Percentiles rank a stretch among this genome's conserved stretches.
Evolutionary conservation across 2,113 vertebrate genomes (phyloP).

Genomic region (Erinaceus europaeus): DNA sequence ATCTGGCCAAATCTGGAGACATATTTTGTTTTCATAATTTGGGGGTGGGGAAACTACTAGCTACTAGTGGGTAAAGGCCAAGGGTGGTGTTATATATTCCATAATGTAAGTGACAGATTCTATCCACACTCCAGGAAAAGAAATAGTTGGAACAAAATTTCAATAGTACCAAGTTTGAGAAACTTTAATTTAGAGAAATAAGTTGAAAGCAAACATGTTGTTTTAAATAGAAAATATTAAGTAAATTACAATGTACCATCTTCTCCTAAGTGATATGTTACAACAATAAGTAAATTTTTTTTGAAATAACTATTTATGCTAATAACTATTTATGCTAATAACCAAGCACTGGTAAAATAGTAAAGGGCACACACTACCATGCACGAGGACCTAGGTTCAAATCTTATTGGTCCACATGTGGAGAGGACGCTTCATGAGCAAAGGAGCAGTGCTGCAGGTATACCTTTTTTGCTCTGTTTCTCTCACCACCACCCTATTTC

Average conservation of each 20-base stretch:
- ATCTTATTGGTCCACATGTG: too few species aligned
- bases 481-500: too few species aligned
- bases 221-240: too few species aligned
- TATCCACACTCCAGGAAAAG: not conserved
- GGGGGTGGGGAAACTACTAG: not conserved
- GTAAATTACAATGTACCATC: too few species aligned
- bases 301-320: not conserved
- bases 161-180: not conserved
- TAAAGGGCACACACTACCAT: too few species aligned
- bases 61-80: not conserved
- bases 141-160: not conserved
- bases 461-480: too few species aligned
- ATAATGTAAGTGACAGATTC: not conserved
- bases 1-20: not conserved
- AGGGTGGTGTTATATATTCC: not conserved
- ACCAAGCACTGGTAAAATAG: too few species aligned
- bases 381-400: too few species aligned
- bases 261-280: not conserved
- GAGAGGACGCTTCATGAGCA: too few species aligned
- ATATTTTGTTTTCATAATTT: not conserved
- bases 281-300: constrained; percentile 12
- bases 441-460: too few species aligned
- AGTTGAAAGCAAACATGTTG: not conserved
- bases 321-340: too few species aligned
- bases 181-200: not conserved